These are phyloP conservation scores for Spizaetus ornatus DNA, from an alignment of 2,113 vertebrate genomes.

Conservation along the genomic window DNA sequence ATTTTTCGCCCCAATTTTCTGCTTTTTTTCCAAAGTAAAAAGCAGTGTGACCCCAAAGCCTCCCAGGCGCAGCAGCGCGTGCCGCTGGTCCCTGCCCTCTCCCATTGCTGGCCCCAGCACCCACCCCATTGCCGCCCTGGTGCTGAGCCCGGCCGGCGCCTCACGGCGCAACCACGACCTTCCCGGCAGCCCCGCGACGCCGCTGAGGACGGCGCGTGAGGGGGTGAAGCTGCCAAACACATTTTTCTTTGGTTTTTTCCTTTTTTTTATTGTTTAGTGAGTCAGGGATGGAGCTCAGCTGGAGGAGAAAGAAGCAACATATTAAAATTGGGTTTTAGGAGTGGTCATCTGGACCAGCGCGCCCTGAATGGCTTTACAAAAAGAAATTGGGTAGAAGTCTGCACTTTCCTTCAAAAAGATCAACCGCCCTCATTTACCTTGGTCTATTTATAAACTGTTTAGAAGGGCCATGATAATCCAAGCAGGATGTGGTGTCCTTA, in stretches of 20 bases:
- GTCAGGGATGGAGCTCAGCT: not conserved
- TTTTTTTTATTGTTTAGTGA: accelerated
- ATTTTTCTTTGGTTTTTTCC: not conserved
- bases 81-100: not conserved
- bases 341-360: accelerated
- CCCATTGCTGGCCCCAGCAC: accelerated
- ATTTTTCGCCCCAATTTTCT: accelerated
- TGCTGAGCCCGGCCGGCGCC: not conserved
- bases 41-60: not conserved
- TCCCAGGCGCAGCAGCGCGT: accelerated
- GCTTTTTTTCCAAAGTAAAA: not conserved
- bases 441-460: conserved; percentile 57
- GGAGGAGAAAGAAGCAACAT: not conserved
- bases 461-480: not conserved
- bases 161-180: accelerated
- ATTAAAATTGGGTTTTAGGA: not conserved
- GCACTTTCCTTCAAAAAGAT: not conserved
- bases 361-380: not conserved
- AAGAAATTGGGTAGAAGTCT: not conserved
- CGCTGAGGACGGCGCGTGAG: accelerated
- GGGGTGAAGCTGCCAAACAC: not conserved
- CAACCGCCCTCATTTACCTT: not conserved
- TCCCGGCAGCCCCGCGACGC: accelerated
- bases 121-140: not conserved
- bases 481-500: conserved; percentile 7